Conservation (phyloP, 2,113 vertebrate genomes). For the Capreolus pygargus region DNA sequence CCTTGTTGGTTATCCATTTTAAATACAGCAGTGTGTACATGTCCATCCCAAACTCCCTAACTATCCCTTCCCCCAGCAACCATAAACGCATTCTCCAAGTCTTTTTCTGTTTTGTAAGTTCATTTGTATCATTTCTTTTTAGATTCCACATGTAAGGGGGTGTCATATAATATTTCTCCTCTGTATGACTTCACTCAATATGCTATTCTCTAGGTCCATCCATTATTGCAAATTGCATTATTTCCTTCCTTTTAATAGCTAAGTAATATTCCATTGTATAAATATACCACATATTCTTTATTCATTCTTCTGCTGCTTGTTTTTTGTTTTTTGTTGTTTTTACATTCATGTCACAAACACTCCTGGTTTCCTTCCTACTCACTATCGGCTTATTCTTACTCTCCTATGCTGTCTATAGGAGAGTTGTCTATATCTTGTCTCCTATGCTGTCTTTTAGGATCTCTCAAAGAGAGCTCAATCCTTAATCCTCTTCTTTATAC, state of each 20-base stretch:
- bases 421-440: neutral
- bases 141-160: neutral
- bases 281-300: neutral
- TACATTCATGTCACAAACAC: neutral
- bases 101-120: neutral
- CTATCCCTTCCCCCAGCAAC: neutral
- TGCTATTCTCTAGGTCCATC: neutral
- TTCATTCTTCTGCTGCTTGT: neutral
- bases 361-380: neutral
- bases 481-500: neutral
- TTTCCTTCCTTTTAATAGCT: neutral
- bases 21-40: neutral
- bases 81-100: neutral
- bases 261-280: neutral
- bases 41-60: neutral
- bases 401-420: neutral
- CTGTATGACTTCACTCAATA: neutral
- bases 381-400: neutral
- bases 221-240: neutral
- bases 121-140: neutral
- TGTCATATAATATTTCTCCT: neutral
- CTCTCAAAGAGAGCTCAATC: neutral
- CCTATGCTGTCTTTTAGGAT: neutral
- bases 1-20: neutral
- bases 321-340: neutral